phyloP scores from a whole-genome alignment of 2,888 invertebrate species.

The Netelia melanura region DNA sequence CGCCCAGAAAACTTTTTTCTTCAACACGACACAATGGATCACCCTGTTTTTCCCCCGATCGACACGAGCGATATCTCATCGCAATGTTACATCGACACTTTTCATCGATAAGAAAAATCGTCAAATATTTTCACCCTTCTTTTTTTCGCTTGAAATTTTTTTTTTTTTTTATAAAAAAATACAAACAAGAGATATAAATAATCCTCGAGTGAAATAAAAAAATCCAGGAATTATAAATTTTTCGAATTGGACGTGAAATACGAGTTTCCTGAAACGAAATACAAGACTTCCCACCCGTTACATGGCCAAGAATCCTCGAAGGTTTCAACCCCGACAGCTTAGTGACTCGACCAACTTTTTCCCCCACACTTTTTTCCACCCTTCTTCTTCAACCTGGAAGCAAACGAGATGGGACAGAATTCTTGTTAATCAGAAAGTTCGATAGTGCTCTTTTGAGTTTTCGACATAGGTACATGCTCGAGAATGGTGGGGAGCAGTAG shows the following conservation, averaged over 20 bases:
- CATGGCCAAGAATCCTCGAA: no score
- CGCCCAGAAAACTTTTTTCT: constrained; percentile 33
- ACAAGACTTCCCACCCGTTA: no score
- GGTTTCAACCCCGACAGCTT: no score
- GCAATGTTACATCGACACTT: neutral
- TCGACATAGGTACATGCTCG: no score
- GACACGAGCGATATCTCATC: neutral
- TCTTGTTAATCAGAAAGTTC: constrained; percentile 44
- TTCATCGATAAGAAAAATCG: neutral
- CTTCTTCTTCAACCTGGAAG: neutral
- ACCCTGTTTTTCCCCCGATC: constrained; percentile 7
- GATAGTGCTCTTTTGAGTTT: constrained; percentile 24
- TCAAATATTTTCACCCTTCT: neutral
- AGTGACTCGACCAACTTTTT: neutral
- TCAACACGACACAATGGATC: constrained; percentile 19
- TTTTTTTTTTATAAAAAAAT: neutral
- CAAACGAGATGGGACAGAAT: constrained; percentile 23
- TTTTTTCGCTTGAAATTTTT: neutral
- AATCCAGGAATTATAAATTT: no score
- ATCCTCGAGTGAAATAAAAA: no score
- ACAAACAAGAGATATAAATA: no score
- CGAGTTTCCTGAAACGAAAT: no score
- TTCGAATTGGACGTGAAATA: no score
- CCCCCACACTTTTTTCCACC: neutral
- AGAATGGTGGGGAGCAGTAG: neutral